Evolutionary conservation across 2,888 invertebrate species (phyloP).

Genomic region (Hirtodrosophila confusa): DNA sequence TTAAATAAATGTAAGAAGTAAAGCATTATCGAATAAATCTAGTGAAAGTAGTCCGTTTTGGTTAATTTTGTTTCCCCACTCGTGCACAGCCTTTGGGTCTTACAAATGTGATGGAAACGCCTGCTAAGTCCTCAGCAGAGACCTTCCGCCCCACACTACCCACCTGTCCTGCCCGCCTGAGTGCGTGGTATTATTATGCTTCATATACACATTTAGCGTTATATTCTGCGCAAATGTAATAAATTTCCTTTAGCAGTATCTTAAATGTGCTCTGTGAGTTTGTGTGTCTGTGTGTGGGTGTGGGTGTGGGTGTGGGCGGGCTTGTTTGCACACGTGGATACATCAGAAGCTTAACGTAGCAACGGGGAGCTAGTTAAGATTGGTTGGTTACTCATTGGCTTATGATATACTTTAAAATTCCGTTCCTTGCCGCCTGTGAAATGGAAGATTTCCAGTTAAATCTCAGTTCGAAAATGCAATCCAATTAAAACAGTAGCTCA

Average conservation of each 20-base stretch:
- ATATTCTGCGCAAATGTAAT: conserved; percentile 64
- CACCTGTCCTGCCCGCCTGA: conserved; percentile 6
- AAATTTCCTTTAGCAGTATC: conserved; percentile 73
- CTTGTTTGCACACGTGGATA: conserved; percentile 22
- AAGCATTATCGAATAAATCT: too few species aligned
- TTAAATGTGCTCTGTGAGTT: conserved; percentile 29
- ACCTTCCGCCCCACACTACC: conserved; percentile 1
- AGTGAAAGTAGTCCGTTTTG: too few species aligned
- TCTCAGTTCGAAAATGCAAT: conserved; percentile 51
- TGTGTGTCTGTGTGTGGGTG: conserved; percentile 6
- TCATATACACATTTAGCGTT: conserved; percentile 64
- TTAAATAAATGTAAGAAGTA: too few species aligned
- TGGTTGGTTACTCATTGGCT: conserved; percentile 10
- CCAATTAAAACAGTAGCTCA: conserved; percentile 54
- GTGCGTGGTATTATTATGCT: conserved; percentile 58
- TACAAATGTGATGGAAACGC: too few species aligned
- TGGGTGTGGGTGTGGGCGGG: conserved; percentile 1
- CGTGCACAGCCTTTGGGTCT: too few species aligned
- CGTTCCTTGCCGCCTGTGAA: conserved; percentile 32
- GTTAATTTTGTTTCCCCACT: too few species aligned
- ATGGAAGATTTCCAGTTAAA: conserved; percentile 30
- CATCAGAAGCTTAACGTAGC: conserved; percentile 33
- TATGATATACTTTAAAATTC: conserved; percentile 34
- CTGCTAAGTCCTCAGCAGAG: conserved; percentile 3
- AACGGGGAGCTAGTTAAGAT: conserved; percentile 21